These are phyloP conservation scores for Solenopsis invicta DNA, from an alignment of 1,140 invertebrate genomes.

Conservation along the genomic window DNA sequence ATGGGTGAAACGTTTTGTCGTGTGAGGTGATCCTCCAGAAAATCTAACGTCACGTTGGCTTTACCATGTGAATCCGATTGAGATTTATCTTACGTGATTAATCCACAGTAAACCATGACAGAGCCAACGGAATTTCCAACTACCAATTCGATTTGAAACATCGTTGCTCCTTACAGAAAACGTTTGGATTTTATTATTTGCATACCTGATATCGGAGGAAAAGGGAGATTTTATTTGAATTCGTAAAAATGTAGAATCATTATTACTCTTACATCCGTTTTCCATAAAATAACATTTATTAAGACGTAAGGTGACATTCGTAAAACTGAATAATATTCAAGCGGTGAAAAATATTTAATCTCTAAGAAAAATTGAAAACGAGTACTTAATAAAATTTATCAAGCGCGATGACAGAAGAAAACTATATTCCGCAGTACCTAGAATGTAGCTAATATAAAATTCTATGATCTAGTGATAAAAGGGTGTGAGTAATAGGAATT, in stretches of 20 bases:
- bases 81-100: slow-evolving; percentile 36
- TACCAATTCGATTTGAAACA: slow-evolving; percentile 1
- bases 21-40: neutral
- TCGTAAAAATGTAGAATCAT: neutral
- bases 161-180: neutral
- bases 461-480: neutral
- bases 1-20: slow-evolving; percentile 13
- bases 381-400: neutral
- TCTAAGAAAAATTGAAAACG: neutral
- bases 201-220: neutral
- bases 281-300: neutral
- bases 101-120: slow-evolving; percentile 13
- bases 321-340: neutral
- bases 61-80: slow-evolving; percentile 30
- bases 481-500: slow-evolving; percentile 35
- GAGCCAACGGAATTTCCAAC: neutral
- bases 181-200: neutral
- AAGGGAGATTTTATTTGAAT: neutral
- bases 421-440: neutral
- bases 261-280: neutral
- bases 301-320: neutral
- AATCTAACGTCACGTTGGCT: slow-evolving; percentile 13
- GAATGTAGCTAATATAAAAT: slow-evolving; percentile 31
- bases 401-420: neutral
- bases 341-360: neutral